Percentiles rank a stretch among this genome's conserved stretches.
Evolutionary conservation across 2,113 vertebrate species (phyloP).

Genomic region (Serinus canaria): DNA sequence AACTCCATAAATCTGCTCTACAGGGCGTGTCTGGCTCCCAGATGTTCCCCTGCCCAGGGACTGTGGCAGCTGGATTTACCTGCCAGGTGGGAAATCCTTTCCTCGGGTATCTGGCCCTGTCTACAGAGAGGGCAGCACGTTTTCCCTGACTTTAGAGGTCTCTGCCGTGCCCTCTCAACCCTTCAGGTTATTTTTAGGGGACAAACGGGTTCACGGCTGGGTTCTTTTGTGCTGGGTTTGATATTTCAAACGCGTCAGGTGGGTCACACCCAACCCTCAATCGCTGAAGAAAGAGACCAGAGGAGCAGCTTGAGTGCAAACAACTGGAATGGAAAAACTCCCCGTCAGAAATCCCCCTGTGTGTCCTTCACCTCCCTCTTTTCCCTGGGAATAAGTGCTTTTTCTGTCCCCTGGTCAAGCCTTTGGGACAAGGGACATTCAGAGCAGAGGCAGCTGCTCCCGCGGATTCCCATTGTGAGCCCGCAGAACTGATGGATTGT

Average conservation of each 20-base stretch:
- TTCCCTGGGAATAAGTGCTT: constrained; percentile 23
- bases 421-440: constrained; percentile 4
- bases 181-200: neutral
- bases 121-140: fast-evolving
- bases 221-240: neutral
- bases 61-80: neutral
- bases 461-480: neutral
- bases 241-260: neutral
- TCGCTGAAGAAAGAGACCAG: neutral
- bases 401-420: neutral
- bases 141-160: neutral
- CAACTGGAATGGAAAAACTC: neutral
- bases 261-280: neutral
- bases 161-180: neutral
- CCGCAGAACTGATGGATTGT: constrained; percentile 30
- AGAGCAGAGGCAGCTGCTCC: constrained; percentile 45
- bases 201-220: neutral
- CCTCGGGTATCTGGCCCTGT: fast-evolving
- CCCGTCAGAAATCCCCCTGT: neutral
- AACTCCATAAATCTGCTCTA: neutral
- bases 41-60: neutral
- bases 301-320: constrained; percentile 2
- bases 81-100: neutral
- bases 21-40: neutral
- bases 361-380: constrained; percentile 31